Conservation (phyloP, 2,888 invertebrate species). For the Chaitophorus viminalis region DNA sequence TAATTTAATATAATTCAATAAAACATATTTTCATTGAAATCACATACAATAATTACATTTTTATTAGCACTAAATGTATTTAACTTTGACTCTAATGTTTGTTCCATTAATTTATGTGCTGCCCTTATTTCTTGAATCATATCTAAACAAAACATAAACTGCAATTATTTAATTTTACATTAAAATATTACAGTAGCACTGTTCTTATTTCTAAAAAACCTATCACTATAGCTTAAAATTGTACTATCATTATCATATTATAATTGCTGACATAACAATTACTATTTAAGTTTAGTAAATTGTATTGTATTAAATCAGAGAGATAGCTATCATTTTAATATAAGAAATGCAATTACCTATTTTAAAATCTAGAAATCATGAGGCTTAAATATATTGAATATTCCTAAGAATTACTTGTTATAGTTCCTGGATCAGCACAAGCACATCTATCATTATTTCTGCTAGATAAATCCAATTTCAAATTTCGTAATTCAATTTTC, state of each 20-base stretch:
- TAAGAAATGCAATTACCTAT: neutral
- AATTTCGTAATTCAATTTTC: constrained; percentile 59
- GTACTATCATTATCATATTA: neutral
- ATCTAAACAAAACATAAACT: constrained; percentile 13
- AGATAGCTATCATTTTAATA: neutral
- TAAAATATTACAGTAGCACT: neutral
- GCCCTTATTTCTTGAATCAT: constrained; percentile 58
- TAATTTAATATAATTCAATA: neutral
- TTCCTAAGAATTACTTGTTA: constrained; percentile 40
- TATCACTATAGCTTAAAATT: neutral
- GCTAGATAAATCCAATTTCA: constrained; percentile 60
- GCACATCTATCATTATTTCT: constrained; percentile 38
- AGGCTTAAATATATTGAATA: neutral
- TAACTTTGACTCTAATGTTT: constrained; percentile 52
- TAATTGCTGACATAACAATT: too few relatives aligned
- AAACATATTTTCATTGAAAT: neutral
- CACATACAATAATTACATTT: constrained; percentile 28
- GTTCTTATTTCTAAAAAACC: neutral
- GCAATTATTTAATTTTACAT: neutral
- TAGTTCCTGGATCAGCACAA: constrained; percentile 50
- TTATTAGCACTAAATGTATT: constrained; percentile 37
- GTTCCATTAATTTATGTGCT: constrained; percentile 57
- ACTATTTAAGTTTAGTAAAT: too few relatives aligned
- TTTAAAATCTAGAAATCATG: neutral
- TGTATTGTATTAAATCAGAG: neutral